Evolutionary conservation across 2,888 invertebrate genomes (phyloP).

Genomic region (Reticulitermes lucifugus): DNA sequence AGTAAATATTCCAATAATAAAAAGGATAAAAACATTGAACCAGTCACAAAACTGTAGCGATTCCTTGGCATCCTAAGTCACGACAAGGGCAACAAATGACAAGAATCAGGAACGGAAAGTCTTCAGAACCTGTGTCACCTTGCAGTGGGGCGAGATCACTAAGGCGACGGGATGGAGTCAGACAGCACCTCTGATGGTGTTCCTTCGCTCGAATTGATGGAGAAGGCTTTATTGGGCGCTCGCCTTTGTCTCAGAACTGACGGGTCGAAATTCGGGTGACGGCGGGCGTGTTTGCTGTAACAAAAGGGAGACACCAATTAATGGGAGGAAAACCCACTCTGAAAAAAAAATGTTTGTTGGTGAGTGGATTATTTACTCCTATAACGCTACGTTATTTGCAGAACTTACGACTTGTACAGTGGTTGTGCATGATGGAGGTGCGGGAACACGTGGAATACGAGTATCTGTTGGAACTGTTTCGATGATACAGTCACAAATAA

Average conservation of each 20-base stretch:
- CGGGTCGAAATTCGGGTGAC: conserved; percentile 73
- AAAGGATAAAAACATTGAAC: neutral
- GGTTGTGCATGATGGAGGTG: no score
- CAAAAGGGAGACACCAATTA: neutral
- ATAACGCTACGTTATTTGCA: no score
- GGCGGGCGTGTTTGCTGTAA: conserved; percentile 71
- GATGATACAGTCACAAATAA: no score
- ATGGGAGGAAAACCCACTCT: no score
- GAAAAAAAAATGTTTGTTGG: no score
- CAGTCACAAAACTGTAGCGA: neutral
- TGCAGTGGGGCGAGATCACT: conserved; percentile 50
- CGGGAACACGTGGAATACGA: no score
- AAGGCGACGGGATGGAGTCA: conserved; percentile 66
- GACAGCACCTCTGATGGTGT: conserved; percentile 67
- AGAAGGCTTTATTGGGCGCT: conserved; percentile 66
- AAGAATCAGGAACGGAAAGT: neutral
- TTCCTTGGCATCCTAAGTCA: neutral
- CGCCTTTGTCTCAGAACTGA: conserved; percentile 67
- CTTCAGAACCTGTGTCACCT: neutral
- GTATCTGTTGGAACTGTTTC: no score
- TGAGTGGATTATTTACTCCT: no score
- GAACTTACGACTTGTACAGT: no score
- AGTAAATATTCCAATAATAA: neutral
- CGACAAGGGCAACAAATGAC: neutral
- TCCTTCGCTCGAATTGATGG: conserved; percentile 66